These are phyloP conservation scores for Corvus hawaiiensis DNA, from an alignment of 2,113 vertebrate genomes.

Conservation along the genomic window DNA sequence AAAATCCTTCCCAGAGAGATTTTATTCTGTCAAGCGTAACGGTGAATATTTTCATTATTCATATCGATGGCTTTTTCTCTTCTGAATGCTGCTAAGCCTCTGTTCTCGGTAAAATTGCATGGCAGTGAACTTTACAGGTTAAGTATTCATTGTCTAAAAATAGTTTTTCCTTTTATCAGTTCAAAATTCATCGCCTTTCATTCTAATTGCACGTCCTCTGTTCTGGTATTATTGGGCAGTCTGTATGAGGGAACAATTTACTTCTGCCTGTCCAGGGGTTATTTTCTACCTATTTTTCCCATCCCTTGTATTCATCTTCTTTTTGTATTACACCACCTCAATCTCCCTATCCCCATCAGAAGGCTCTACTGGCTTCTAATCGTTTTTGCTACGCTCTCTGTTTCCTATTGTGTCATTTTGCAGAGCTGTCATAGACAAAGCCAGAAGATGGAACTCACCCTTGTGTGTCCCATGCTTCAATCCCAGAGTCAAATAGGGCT, in stretches of 20 bases:
- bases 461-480: background rate
- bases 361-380: background rate
- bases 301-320: background rate
- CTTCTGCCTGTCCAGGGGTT: background rate
- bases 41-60: slow-evolving; percentile 37
- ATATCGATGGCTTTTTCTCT: slow-evolving; percentile 19
- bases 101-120: background rate
- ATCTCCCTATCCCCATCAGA: background rate
- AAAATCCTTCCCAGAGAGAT: background rate
- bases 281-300: background rate
- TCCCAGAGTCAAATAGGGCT: background rate
- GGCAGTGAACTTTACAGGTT: slow-evolving; percentile 38
- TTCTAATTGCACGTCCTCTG: background rate
- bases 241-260: background rate
- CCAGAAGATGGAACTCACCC: background rate
- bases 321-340: background rate
- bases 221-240: background rate
- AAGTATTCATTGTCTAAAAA: slow-evolving; percentile 53
- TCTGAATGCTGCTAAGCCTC: slow-evolving; percentile 7
- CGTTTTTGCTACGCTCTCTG: accelerated
- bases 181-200: slow-evolving; percentile 1
- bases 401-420: background rate
- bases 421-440: background rate
- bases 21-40: slow-evolving; percentile 12
- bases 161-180: slow-evolving; percentile 22